phyloP scores from a whole-genome alignment of 2,888 invertebrate genomes.

The Melanostoma scalare region DNA sequence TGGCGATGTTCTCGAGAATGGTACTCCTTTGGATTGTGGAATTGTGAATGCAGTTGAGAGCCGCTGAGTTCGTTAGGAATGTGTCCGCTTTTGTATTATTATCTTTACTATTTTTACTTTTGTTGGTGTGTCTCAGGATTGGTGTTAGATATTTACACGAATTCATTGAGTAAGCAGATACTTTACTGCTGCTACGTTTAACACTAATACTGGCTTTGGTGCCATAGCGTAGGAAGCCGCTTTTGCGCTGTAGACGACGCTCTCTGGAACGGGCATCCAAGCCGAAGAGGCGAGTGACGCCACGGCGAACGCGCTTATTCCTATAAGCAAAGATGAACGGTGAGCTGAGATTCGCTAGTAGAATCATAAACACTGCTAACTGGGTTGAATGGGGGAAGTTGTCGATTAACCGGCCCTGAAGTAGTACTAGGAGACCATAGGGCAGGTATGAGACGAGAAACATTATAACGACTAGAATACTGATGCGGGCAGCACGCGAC shows the following conservation, averaged over 20 bases:
- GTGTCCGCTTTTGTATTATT: conserved; percentile 52
- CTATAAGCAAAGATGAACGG: conserved; percentile 82
- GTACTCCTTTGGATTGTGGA: conserved; percentile 53
- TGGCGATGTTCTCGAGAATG: conserved; percentile 60
- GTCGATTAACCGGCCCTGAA: conserved; percentile 79
- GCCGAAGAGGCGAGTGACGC: conserved; percentile 81
- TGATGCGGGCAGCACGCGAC: conserved; percentile 93
- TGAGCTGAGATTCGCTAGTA: conserved; percentile 81
- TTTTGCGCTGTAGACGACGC: conserved; percentile 78
- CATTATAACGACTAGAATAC: conserved; percentile 83
- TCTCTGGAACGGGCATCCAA: conserved; percentile 77
- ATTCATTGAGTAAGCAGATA: conserved; percentile 80
- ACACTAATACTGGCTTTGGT: conserved; percentile 77
- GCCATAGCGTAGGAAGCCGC: conserved; percentile 75
- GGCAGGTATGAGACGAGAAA: conserved; percentile 82
- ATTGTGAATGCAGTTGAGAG: conserved; percentile 44
- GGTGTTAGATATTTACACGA: conserved; percentile 81
- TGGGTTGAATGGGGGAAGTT: conserved; percentile 80
- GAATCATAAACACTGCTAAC: conserved; percentile 80
- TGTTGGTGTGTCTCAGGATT: conserved; percentile 65
- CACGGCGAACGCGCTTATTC: conserved; percentile 82
- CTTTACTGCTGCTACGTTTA: conserved; percentile 80
- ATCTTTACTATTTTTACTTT: conserved; percentile 56
- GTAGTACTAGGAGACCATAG: conserved; percentile 80
- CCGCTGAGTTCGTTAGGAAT: conserved; percentile 54